These are phyloP conservation scores for Porites evermanni DNA, from an alignment of 92 coral and sea anemone species.

Conservation along the genomic window DNA sequence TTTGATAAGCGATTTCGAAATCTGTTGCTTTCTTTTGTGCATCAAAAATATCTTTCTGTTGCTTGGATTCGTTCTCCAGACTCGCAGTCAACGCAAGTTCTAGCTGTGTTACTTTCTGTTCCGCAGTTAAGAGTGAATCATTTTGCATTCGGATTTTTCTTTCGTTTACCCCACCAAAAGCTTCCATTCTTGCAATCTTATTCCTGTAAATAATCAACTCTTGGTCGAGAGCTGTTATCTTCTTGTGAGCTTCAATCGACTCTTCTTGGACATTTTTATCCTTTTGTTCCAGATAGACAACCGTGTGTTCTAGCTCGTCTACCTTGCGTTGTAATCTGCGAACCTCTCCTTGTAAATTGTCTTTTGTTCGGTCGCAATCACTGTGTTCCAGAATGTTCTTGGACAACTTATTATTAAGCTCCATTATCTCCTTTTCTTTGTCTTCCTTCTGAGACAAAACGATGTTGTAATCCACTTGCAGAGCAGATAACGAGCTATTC, in stretches of 20 bases:
- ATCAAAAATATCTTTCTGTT: conserved; percentile 78
- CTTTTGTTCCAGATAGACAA: conserved; percentile 61
- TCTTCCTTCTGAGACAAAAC: conserved; percentile 53
- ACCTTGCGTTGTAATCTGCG: conserved; percentile 51
- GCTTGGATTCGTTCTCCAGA: conserved; percentile 66
- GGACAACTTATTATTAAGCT: conserved; percentile 62
- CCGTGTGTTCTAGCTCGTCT: conserved; percentile 62
- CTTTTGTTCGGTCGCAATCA: conserved; percentile 56
- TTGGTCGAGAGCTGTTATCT: conserved; percentile 75
- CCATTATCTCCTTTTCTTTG: conserved; percentile 67
- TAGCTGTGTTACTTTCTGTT: conserved; percentile 70
- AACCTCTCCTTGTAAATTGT: conserved; percentile 55
- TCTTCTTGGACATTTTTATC: conserved; percentile 77
- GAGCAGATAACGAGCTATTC: conserved; percentile 58
- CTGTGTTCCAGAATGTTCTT: conserved; percentile 67
- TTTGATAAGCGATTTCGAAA: conserved; percentile 73
- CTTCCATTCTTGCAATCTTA: conserved; percentile 85
- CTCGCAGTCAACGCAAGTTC: conserved; percentile 58
- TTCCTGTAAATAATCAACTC: conserved; percentile 73
- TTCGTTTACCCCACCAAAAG: conserved; percentile 62
- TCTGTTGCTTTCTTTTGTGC: conserved; percentile 82
- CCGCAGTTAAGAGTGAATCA: conserved; percentile 66
- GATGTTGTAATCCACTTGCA: conserved; percentile 67
- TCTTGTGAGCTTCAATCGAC: conserved; percentile 72
- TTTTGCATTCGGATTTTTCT: conserved; percentile 67